Conservation (phyloP, 2,888 invertebrate genomes). For the Mycogona germanica region DNA sequence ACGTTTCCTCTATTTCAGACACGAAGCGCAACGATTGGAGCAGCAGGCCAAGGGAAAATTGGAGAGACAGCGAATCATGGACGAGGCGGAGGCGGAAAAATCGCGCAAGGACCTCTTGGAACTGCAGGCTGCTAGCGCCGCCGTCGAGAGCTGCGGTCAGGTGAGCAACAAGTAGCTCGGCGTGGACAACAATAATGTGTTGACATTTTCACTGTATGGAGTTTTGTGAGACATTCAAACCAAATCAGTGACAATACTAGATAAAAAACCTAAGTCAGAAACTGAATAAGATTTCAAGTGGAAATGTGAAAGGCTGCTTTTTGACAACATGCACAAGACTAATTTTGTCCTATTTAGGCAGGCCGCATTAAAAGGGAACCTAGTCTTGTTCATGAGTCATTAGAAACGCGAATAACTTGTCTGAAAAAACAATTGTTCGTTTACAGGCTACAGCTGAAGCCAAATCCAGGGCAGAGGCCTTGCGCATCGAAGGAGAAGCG, state of each 20-base stretch:
- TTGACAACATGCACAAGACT: too few relatives aligned
- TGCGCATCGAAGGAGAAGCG: conserved; percentile 40
- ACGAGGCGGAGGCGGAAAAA: conserved; percentile 40
- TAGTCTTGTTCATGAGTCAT: neutral
- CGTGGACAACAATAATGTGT: neutral
- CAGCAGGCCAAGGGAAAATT: conserved; percentile 40
- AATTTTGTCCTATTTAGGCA: too few relatives aligned
- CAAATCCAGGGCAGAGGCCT: conserved; percentile 37
- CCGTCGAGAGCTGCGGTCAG: conserved; percentile 40
- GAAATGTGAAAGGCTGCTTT: too few relatives aligned
- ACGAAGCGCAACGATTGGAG: conserved; percentile 40
- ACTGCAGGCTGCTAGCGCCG: conserved; percentile 36
- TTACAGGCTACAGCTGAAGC: conserved; percentile 41
- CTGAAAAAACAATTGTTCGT: neutral
- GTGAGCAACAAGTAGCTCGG: too few relatives aligned
- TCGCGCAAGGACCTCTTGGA: conserved; percentile 36
- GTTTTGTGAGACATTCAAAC: neutral
- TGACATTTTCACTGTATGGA: too few relatives aligned
- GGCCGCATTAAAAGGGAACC: neutral
- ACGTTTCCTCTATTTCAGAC: conserved; percentile 30
- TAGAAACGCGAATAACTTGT: neutral
- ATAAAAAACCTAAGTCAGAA: too few relatives aligned
- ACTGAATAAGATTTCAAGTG: too few relatives aligned
- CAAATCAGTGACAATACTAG: too few relatives aligned
- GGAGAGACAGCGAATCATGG: conserved; percentile 39